phyloP scores from a whole-genome alignment of 2,888 invertebrate genomes.

The Saturnia japonica region DNA sequence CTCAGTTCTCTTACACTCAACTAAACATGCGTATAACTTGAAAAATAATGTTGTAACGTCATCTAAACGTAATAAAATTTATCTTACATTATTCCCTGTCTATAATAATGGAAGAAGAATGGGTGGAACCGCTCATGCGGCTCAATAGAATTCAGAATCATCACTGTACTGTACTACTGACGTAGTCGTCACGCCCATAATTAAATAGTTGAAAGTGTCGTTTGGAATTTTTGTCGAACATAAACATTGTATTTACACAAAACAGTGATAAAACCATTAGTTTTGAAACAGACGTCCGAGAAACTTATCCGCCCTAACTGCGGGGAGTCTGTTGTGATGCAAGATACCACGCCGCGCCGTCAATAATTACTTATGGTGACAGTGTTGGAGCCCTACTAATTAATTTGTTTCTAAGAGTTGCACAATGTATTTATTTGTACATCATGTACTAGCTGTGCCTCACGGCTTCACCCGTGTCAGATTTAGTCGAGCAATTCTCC shows the following conservation, averaged over 20 bases:
- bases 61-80: background rate
- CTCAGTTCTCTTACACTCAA: too few relatives aligned
- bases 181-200: background rate
- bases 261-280: constrained; percentile 29
- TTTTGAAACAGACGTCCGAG: constrained; percentile 34
- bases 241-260: constrained; percentile 19
- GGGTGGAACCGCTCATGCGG: background rate
- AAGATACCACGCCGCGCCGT: constrained; percentile 33
- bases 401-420: constrained; percentile 66
- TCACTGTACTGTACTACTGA: background rate
- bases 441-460: background rate
- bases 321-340: constrained; percentile 42
- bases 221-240: constrained; percentile 8
- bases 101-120: background rate
- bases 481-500: too few relatives aligned
- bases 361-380: constrained; percentile 62
- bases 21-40: background rate
- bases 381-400: constrained; percentile 59
- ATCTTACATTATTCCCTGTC: background rate
- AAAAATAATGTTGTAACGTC: background rate
- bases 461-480: too few relatives aligned
- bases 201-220: background rate
- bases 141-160: background rate
- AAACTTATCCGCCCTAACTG: constrained; percentile 44
- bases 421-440: constrained; percentile 34